Evolutionary conservation across 2,113 vertebrate species (phyloP).

Genomic region (Rhynchomys soricoides): DNA sequence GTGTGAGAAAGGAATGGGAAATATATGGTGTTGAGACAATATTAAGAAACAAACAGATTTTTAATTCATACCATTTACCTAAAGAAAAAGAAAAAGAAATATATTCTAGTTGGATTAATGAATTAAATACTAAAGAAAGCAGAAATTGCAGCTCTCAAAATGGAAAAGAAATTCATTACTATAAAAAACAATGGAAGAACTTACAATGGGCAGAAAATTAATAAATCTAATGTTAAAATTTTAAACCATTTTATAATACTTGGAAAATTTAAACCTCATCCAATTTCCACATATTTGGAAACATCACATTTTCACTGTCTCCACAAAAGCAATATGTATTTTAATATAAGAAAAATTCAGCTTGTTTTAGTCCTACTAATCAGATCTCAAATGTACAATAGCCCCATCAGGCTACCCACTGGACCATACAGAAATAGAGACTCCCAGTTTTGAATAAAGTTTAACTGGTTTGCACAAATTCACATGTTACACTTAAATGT

Average conservation of each 20-base stretch:
- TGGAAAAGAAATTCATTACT: not conserved
- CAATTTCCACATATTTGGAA: slow-evolving; percentile 36
- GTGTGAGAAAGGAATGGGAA: slow-evolving; percentile 15
- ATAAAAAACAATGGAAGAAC: slow-evolving; percentile 39
- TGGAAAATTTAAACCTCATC: slow-evolving; percentile 5
- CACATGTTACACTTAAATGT: slow-evolving; percentile 20
- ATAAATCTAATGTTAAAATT: not conserved
- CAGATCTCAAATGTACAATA: not conserved
- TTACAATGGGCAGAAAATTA: not conserved
- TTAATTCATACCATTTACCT: slow-evolving; percentile 2
- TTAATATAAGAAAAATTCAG: not conserved
- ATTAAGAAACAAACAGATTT: slow-evolving; percentile 53
- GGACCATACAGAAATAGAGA: not conserved
- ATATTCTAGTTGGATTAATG: slow-evolving; percentile 2
- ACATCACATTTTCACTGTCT: not conserved
- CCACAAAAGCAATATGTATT: not conserved
- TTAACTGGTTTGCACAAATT: not conserved
- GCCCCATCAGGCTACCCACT: not conserved
- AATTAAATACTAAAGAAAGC: slow-evolving; percentile 36
- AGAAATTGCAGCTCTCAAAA: not conserved
- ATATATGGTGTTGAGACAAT: not conserved
- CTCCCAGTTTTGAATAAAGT: not conserved
- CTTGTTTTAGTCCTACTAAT: not conserved
- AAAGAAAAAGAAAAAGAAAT: slow-evolving; percentile 49
- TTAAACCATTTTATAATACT: not conserved